Evolutionary conservation across 1,140 invertebrate genomes (phyloP).

Genomic region (Neomicropteryx cornuta): DNA sequence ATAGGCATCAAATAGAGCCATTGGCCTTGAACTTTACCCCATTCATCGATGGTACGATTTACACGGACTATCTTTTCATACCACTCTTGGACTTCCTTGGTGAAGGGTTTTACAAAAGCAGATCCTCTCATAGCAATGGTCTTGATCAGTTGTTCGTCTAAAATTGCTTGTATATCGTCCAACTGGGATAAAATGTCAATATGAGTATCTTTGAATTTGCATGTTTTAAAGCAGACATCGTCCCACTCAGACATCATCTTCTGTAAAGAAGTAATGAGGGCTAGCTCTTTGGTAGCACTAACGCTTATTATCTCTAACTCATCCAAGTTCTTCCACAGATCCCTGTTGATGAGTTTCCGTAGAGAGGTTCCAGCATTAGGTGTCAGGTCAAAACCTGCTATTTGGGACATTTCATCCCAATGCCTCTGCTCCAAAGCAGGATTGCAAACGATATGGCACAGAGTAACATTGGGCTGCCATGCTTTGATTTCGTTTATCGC

Average conservation of each 20-base stretch:
- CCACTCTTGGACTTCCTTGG: conserved; percentile 59
- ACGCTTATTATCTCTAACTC: conserved; percentile 70
- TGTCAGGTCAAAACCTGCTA: conserved; percentile 62
- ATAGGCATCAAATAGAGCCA: conserved; percentile 82
- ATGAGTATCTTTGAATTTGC: conserved; percentile 57
- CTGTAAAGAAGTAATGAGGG: conserved; percentile 54
- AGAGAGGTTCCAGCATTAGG: conserved; percentile 68
- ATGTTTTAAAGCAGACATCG: conserved; percentile 48
- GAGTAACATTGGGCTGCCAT: conserved; percentile 59
- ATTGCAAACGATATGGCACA: conserved; percentile 70
- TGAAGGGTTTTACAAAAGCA: conserved; percentile 74
- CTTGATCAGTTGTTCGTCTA: conserved; percentile 75
- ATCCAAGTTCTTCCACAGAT: conserved; percentile 54
- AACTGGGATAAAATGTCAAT: conserved; percentile 57
- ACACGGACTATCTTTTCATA: conserved; percentile 59
- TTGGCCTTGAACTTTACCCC: conserved; percentile 67
- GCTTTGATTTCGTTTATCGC: conserved; percentile 55
- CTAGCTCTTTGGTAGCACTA: conserved; percentile 67
- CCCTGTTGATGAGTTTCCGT: conserved; percentile 56
- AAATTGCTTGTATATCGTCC: conserved; percentile 64
- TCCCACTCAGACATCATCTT: conserved; percentile 74
- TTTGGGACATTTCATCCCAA: conserved; percentile 72
- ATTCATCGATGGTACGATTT: conserved; percentile 64
- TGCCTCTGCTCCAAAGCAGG: conserved; percentile 63
- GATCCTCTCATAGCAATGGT: conserved; percentile 73